A percentile compares a stretch with the other conserved stretches of the same genome.
These are phyloP conservation scores for Pseudochirops corinnae DNA, from an alignment of 2,797 vertebrate species.

Conservation along the genomic window DNA sequence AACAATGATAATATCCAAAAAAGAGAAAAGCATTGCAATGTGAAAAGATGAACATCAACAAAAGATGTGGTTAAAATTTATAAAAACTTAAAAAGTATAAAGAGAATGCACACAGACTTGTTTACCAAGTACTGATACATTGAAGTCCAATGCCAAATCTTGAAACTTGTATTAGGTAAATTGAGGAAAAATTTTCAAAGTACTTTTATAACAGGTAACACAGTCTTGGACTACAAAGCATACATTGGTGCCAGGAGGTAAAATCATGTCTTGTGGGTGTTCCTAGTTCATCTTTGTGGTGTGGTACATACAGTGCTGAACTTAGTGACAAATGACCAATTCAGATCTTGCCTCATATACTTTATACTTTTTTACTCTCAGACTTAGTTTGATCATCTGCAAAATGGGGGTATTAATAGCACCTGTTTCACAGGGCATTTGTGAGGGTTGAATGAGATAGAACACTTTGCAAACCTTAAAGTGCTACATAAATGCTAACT, in stretches of 20 bases:
- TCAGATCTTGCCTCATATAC: background rate
- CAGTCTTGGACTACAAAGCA: background rate
- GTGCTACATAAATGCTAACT: background rate
- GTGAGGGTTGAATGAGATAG: background rate
- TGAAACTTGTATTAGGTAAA: background rate
- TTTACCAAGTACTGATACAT: constrained; percentile 1
- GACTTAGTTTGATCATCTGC: background rate
- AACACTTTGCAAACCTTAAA: background rate
- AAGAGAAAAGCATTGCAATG: constrained; percentile 11
- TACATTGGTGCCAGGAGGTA: background rate
- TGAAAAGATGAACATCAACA: background rate
- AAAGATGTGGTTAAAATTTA: background rate
- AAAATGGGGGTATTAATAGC: background rate
- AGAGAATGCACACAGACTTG: constrained; percentile 21
- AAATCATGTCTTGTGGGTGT: background rate
- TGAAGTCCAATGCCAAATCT: background rate
- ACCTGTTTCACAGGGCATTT: background rate
- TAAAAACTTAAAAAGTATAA: constrained; percentile 3
- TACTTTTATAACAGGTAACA: background rate
- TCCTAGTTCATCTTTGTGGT: background rate
- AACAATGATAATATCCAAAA: background rate
- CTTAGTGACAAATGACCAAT: background rate
- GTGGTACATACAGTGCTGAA: background rate
- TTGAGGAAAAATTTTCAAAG: background rate
- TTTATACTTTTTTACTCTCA: background rate